These are phyloP conservation scores for Otolemur crassicaudatus DNA, from an alignment of 2,797 vertebrate genomes.

Conservation along the genomic window DNA sequence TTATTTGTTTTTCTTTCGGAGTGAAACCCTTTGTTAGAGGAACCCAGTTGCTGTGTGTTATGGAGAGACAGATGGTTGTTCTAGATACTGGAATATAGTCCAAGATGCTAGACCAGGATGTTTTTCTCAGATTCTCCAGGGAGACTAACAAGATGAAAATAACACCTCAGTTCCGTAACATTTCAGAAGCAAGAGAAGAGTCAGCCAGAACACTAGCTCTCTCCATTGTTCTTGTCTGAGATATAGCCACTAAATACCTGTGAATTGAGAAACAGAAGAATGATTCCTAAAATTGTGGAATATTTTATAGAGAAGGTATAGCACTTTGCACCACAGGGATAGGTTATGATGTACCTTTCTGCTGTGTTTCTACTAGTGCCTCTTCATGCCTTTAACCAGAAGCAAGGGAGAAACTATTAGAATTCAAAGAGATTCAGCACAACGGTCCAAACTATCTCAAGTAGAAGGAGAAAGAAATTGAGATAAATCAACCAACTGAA, in stretches of 20 bases:
- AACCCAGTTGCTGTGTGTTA: neutral
- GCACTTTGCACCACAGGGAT: neutral
- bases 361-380: neutral
- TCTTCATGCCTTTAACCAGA: neutral
- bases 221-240: neutral
- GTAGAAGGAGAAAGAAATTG: neutral
- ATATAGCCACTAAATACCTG: neutral
- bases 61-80: neutral
- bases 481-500: conserved; percentile 11
- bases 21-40: conserved; percentile 5
- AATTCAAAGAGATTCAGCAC: neutral
- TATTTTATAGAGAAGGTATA: neutral
- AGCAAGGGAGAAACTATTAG: neutral
- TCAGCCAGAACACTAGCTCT: neutral
- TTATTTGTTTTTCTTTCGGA: conserved; percentile 9
- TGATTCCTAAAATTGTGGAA: neutral
- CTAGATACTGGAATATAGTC: neutral
- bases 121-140: neutral
- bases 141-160: neutral
- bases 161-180: neutral
- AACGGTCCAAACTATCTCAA: neutral
- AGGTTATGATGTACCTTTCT: neutral
- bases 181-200: neutral
- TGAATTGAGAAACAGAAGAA: neutral
- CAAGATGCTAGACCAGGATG: neutral